Evolutionary conservation across 2,113 vertebrate species (phyloP), one percentile per base, ranked within the genome.

Genomic region (Nettapus auritus): DNA sequence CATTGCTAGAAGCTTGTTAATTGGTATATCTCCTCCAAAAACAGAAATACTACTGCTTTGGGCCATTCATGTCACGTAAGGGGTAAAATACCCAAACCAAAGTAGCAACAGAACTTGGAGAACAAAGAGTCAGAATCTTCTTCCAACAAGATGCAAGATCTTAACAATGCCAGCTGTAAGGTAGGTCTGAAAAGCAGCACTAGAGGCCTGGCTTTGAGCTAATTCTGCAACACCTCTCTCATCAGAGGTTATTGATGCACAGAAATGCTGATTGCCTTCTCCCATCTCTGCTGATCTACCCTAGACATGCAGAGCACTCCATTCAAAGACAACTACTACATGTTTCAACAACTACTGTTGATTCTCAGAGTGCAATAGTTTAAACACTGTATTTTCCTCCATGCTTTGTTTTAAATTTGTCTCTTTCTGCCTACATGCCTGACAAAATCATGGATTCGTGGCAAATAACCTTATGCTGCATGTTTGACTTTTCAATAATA

Each of bases 141-240:
- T 87, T 89, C 42, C 33, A 71, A 40, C 3, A 64, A 59, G 59
- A 66, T 16, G 3, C 3, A 44, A 57, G 5, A 36, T 62, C 44
- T 89, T 73, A 40, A 68, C 80, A 15, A 68, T 21, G 25, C n/a
- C 55, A 75, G 63, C 36, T 89, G 42, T 82, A 82, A 94, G 26
- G 70, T 52, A 90, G 56, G 50, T 75, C 70, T 96, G 85, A 94
- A 97, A 76, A 44, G 34, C 75, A 94, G 71, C 6, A 29, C 55
- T 79, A 67, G 90, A 82, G 81, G 93, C 79, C n/a, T 93, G 69
- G 68, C 84, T 96, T 91, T 80, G 87, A 95, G 83, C 69, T 92
- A 75, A 42, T 63, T 60, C 60, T 93, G 11, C 78, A 94, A 36
- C 44, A 90, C 88, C 94, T 94, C 59, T 95, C 77, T 93, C 9